Conservation (phyloP, 2,113 vertebrate species). For the Loxodonta africana region DNA sequence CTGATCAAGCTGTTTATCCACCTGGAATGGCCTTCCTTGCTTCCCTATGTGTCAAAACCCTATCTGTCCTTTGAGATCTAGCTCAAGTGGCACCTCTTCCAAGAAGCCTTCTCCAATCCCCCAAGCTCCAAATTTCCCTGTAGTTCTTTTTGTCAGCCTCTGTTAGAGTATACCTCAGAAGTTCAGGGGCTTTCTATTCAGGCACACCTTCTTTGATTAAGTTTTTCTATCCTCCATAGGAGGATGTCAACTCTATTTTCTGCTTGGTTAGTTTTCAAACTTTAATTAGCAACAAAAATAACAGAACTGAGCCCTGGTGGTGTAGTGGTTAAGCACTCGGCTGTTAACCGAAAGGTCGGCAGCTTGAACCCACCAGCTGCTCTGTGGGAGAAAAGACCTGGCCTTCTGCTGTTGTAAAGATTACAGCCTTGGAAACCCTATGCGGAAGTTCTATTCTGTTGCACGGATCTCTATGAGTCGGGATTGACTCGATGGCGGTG, state of each 20-base stretch:
- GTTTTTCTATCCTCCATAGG: neutral
- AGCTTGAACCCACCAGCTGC: too few species aligned
- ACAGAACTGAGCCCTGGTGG: neutral
- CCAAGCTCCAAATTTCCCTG: fast-evolving
- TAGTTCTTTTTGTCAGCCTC: neutral
- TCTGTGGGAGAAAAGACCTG: too few species aligned
- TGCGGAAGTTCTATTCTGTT: too few species aligned
- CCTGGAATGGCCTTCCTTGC: neutral
- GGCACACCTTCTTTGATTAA: neutral
- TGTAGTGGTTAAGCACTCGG: too few species aligned
- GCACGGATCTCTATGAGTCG: too few species aligned
- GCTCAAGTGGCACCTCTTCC: neutral
- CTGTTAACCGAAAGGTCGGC: too few species aligned
- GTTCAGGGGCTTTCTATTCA: neutral
- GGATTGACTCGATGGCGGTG: neutral
- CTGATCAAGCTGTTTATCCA: neutral
- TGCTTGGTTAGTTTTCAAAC: neutral
- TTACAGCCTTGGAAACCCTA: too few species aligned
- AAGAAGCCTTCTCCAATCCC: neutral
- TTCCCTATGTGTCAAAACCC: neutral
- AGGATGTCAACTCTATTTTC: neutral
- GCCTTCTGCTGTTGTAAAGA: too few species aligned
- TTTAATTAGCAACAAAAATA: neutral
- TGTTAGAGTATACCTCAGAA: neutral
- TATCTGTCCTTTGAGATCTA: neutral